Conservation (phyloP, 2,888 invertebrate genomes). For the Aphidoletes aphidimyza region DNA sequence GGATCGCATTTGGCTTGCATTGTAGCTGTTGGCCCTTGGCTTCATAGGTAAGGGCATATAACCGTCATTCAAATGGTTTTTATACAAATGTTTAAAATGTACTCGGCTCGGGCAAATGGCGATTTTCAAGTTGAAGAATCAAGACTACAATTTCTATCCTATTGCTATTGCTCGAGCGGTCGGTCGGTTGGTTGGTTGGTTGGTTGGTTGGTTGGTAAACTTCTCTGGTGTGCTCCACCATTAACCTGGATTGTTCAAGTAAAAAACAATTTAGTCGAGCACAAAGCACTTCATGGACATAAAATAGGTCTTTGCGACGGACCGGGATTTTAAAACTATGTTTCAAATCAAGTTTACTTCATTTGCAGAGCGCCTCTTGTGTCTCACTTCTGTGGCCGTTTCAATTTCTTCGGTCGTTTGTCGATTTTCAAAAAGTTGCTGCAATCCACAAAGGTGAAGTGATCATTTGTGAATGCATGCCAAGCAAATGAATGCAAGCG, state of each 20-base stretch:
- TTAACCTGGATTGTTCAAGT: constrained; percentile 22
- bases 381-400: neutral
- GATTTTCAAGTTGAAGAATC: no score
- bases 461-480: neutral
- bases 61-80: no score
- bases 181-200: neutral
- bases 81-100: no score
- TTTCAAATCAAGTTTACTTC: neutral
- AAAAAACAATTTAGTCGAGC: constrained; percentile 19
- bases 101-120: no score
- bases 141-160: no score
- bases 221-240: neutral
- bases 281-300: neutral
- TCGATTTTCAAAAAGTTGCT: neutral
- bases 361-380: neutral
- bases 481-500: neutral
- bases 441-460: constrained; percentile 18
- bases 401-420: neutral
- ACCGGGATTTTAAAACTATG: neutral
- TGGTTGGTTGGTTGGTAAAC: neutral
- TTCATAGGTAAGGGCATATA: no score
- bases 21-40: no score
- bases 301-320: neutral
- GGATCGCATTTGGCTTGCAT: no score
- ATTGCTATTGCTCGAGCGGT: no score